Evolutionary conservation across 30 jellyfish, hydroid and myxozoan genomes (phyloP).

Genomic region (Aurelia aurita complex sp. Pacific): DNA sequence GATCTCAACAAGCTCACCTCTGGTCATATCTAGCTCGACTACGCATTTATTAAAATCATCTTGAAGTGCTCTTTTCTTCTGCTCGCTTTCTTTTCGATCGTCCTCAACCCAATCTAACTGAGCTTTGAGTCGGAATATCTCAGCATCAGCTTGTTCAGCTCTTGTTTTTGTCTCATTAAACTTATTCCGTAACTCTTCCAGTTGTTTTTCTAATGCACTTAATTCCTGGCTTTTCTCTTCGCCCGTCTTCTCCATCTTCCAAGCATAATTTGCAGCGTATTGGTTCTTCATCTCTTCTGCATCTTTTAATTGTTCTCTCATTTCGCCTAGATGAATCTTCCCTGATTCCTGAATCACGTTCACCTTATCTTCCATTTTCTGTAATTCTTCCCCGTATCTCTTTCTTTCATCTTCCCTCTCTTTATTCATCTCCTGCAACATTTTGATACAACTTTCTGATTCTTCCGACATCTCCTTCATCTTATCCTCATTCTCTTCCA

Average conservation of each 20-base stretch:
- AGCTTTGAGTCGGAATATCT: conserved; percentile 42
- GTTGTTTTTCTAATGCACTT: conserved; percentile 7
- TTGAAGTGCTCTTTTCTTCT: conserved; percentile 26
- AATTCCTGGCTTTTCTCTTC: conserved; percentile 13
- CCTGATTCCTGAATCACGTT: conserved; percentile 35
- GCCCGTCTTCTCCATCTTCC: conserved; percentile 33
- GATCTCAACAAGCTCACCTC: conserved; percentile 28
- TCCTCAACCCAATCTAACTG: conserved; percentile 62
- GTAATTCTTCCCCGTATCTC: conserved; percentile 3
- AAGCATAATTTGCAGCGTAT: conserved; percentile 45
- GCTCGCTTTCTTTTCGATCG: conserved; percentile 44
- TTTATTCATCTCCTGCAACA: conserved; percentile 33
- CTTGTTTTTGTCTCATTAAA: conserved; percentile 16
- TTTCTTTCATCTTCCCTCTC: conserved; percentile 23
- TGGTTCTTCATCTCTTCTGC: conserved; percentile 46
- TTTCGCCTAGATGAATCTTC: conserved; percentile 21
- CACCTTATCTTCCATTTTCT: conserved; percentile 29
- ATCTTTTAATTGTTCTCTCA: conserved; percentile 38
- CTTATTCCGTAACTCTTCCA: conserved; percentile 1
- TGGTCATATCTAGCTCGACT: conserved; percentile 23
- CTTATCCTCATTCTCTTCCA: conserved; percentile 31
- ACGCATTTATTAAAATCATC: conserved; percentile 59
- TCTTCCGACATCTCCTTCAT: conserved; percentile 38
- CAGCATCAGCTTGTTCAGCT: conserved; percentile 44
- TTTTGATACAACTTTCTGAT: conserved; percentile 18